Percentiles rank a stretch among this genome's conserved stretches.
Evolutionary conservation across 2,888 invertebrate genomes (phyloP).

Genomic region (Pilophorus perplexus): DNA sequence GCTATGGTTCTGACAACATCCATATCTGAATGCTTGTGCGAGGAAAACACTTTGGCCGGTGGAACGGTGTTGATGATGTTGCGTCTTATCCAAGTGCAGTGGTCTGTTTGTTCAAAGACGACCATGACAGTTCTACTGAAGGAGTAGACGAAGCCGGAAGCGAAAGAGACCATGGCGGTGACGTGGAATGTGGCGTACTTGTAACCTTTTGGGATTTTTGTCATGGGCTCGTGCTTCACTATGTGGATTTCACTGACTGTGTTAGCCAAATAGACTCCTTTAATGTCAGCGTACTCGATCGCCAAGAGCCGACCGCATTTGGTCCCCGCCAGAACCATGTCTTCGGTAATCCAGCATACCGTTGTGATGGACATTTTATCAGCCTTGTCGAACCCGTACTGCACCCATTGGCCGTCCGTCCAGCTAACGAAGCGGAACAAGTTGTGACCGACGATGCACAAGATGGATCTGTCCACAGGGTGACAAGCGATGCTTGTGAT

Average conservation of each 20-base stretch:
- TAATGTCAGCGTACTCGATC: slow-evolving; percentile 82
- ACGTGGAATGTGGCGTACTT: slow-evolving; percentile 41
- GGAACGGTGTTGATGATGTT: slow-evolving; percentile 15
- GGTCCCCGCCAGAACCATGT: slow-evolving; percentile 74
- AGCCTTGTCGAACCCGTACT: slow-evolving; percentile 79
- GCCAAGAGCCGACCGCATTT: slow-evolving; percentile 71
- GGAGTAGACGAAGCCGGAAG: slow-evolving; percentile 69
- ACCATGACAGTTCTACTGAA: slow-evolving; percentile 71
- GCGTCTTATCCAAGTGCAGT: slow-evolving; percentile 30
- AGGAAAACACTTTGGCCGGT: neutral
- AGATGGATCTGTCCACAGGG: slow-evolving; percentile 70
- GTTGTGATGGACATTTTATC: slow-evolving; percentile 72
- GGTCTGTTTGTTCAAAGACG: slow-evolving; percentile 76
- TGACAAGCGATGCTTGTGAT: slow-evolving; percentile 67
- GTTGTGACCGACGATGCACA: slow-evolving; percentile 65
- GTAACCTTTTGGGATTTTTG: slow-evolving; percentile 38
- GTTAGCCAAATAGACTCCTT: slow-evolving; percentile 62
- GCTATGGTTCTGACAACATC: slow-evolving; percentile 46
- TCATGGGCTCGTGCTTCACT: slow-evolving; percentile 52
- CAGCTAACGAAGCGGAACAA: slow-evolving; percentile 70
- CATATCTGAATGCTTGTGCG: neutral
- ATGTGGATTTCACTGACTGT: slow-evolving; percentile 63
- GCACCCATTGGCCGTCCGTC: slow-evolving; percentile 71
- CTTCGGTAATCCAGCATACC: slow-evolving; percentile 78
- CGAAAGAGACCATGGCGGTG: slow-evolving; percentile 46